Conservation (phyloP, 2,797 vertebrate species). For the Mico argentatus region DNA sequence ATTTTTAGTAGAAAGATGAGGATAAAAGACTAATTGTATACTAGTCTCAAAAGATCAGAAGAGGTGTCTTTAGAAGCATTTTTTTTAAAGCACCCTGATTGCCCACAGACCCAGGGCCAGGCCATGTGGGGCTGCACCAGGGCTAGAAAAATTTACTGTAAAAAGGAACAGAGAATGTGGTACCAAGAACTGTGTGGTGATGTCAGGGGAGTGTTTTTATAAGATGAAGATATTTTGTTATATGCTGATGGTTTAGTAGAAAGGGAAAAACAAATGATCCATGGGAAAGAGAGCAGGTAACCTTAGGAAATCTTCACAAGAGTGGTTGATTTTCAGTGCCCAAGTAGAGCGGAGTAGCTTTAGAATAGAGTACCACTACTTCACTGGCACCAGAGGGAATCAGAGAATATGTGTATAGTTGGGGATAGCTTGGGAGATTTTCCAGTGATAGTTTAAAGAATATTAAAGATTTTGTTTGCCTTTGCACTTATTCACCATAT, state of each 20-base stretch:
- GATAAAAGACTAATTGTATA: not conserved
- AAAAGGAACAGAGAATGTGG: not conserved
- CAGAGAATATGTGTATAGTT: not conserved
- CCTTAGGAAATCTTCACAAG: not conserved
- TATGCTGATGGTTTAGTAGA: not conserved
- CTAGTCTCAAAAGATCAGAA: not conserved
- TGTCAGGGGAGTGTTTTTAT: not conserved
- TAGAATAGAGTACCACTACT: not conserved
- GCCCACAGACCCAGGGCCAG: too few species aligned
- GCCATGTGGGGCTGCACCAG: too few species aligned
- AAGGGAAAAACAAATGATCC: not conserved
- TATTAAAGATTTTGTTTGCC: not conserved
- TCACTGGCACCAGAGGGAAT: not conserved
- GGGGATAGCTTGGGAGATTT: not conserved
- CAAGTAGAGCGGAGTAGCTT: not conserved
- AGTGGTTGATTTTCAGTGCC: not conserved
- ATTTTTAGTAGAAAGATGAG: constrained; percentile 17
- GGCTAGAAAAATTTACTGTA: not conserved
- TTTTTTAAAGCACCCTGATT: not conserved
- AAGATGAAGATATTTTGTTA: not conserved
- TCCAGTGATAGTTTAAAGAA: not conserved
- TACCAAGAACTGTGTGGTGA: not conserved
- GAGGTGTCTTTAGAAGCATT: not conserved
- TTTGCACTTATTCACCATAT: not conserved
- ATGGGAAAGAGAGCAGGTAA: not conserved